phyloP scores from a whole-genome alignment of 2,113 vertebrate species.

The Melanotaenia duboulayi region DNA sequence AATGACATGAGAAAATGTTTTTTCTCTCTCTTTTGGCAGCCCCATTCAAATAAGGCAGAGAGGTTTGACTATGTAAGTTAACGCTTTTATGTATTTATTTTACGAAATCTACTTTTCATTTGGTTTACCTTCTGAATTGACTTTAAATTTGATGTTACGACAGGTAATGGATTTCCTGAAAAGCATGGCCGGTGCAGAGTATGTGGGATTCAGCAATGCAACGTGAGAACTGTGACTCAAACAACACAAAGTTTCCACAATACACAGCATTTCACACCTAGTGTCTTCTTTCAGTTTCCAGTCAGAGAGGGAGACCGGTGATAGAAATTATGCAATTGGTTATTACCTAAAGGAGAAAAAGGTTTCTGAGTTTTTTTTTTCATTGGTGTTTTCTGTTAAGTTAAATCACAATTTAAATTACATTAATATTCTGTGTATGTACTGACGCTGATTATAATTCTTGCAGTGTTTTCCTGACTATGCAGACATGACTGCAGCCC shows the following conservation, averaged over 20 bases:
- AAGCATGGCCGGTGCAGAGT: conserved; percentile 86
- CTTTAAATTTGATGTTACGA: conserved; percentile 13
- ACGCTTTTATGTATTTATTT: neutral
- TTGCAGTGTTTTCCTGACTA: conserved; percentile 88
- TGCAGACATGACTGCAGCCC: conserved; percentile 88
- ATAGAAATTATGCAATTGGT: conserved; percentile 83
- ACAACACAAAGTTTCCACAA: neutral
- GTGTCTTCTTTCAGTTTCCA: conserved; percentile 67
- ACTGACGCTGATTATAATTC: conserved; percentile 26
- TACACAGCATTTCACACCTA: neutral
- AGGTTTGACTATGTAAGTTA: conserved; percentile 91
- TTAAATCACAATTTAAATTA: neutral
- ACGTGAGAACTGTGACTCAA: conserved; percentile 80
- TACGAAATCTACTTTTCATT: neutral
- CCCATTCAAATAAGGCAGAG: conserved; percentile 87
- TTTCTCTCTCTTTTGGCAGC: conserved; percentile 75
- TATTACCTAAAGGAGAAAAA: conserved; percentile 94
- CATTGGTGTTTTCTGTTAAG: neutral
- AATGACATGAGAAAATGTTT: conserved; percentile 3
- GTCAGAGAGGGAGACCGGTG: conserved; percentile 76
- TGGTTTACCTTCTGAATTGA: conserved; percentile 1
- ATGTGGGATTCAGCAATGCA: conserved; percentile 91
- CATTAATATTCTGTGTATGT: neutral
- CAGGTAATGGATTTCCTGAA: conserved; percentile 90
- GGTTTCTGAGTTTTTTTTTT: conserved; percentile 65